Conservation (phyloP, 2,113 vertebrate species). For the Brachyistius frenatus region DNA sequence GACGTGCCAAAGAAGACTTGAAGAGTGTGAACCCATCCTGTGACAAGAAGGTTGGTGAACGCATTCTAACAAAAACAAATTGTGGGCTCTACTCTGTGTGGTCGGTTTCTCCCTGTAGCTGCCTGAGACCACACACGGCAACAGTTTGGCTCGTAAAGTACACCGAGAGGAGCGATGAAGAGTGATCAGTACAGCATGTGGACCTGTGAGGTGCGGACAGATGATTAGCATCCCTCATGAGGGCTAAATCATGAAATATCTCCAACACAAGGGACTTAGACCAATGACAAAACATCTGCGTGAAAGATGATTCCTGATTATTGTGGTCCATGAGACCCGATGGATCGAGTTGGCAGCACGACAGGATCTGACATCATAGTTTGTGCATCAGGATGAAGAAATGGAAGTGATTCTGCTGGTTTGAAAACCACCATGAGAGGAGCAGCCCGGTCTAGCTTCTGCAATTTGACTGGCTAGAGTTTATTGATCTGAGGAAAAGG, state of each 20-base stretch:
- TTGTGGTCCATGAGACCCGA: constrained; percentile 54
- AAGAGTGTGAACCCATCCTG: neutral
- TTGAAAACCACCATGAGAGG: constrained; percentile 45
- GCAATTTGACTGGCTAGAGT: constrained; percentile 56
- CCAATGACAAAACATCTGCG: constrained; percentile 27
- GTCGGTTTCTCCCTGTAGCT: constrained; percentile 73
- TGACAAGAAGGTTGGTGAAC: constrained; percentile 5
- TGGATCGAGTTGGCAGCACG: constrained; percentile 66
- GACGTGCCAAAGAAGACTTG: neutral
- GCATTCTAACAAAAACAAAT: constrained; percentile 18
- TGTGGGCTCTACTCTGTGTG: constrained; percentile 40
- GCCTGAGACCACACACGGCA: constrained; percentile 62
- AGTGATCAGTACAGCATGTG: constrained; percentile 9
- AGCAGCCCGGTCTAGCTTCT: constrained; percentile 52
- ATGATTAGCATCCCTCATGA: neutral
- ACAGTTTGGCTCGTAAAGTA: constrained; percentile 43
- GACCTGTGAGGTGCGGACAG: neutral
- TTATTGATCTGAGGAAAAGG: constrained; percentile 31
- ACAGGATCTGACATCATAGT: constrained; percentile 73
- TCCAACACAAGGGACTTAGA: neutral
- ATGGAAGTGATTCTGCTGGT: constrained; percentile 60
- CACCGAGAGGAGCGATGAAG: constrained; percentile 27
- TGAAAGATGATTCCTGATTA: constrained; percentile 64
- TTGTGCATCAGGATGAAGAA: constrained; percentile 49
- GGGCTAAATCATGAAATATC: constrained; percentile 1